Conservation (phyloP, 2,797 vertebrate species). For the Betta splendens region DNA sequence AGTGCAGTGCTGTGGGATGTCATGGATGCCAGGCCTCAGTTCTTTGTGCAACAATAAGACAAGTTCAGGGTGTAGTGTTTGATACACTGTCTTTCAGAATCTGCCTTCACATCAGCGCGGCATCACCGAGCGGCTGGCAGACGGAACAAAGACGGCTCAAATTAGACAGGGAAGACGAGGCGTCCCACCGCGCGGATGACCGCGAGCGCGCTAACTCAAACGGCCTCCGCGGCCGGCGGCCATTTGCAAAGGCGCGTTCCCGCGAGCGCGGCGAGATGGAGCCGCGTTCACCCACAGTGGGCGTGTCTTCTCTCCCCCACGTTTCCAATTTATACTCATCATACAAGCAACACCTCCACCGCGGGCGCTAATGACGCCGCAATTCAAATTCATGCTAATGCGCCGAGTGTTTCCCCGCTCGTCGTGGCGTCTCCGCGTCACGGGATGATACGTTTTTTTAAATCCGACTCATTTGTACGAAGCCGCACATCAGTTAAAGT, state of each 20-base stretch:
- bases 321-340: slow-evolving; percentile 33
- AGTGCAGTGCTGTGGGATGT: slow-evolving; percentile 58
- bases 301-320: slow-evolving; percentile 25
- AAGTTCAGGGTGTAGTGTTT: slow-evolving; percentile 59
- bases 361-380: slow-evolving; percentile 31
- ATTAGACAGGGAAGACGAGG: slow-evolving; percentile 58
- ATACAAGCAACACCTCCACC: slow-evolving; percentile 37
- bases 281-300: slow-evolving; percentile 24
- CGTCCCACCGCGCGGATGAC: slow-evolving; percentile 21
- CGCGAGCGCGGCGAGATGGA: slow-evolving; percentile 33
- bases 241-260: slow-evolving; percentile 34
- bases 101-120: slow-evolving; percentile 58
- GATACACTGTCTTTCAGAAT: slow-evolving; percentile 58
- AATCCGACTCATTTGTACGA: not conserved
- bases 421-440: slow-evolving; percentile 11
- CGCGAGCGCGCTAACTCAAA: slow-evolving; percentile 3
- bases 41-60: slow-evolving; percentile 56
- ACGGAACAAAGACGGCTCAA: slow-evolving; percentile 54
- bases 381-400: slow-evolving; percentile 35
- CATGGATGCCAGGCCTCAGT: slow-evolving; percentile 56
- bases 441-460: slow-evolving; percentile 1
- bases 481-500: slow-evolving; percentile 10
- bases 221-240: slow-evolving; percentile 18
- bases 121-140: slow-evolving; percentile 40
- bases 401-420: slow-evolving; percentile 17